These are phyloP conservation scores for Selene dorsalis DNA, from an alignment of 2,797 vertebrate genomes.

Conservation along the genomic window DNA sequence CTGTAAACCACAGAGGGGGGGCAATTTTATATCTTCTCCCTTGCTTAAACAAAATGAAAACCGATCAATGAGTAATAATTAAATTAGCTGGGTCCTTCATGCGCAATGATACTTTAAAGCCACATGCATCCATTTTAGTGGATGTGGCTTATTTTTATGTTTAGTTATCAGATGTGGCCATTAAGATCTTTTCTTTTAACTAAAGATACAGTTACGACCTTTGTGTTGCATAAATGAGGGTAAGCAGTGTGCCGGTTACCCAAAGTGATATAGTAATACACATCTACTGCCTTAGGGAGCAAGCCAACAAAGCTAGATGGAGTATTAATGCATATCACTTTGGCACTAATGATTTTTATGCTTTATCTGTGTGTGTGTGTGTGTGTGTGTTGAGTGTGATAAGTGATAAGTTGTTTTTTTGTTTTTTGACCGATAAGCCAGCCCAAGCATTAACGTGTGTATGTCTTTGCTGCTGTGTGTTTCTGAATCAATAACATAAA, in stretches of 20 bases:
- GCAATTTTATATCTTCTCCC: neutral
- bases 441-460: constrained; percentile 64
- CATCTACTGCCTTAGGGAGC: constrained; percentile 91
- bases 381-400: constrained; percentile 60
- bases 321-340: constrained; percentile 97
- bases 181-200: constrained; percentile 8
- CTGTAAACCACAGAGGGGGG: constrained; percentile 26
- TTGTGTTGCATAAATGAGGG: constrained; percentile 70
- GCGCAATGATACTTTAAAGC: constrained; percentile 5
- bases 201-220: constrained; percentile 19
- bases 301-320: constrained; percentile 88
- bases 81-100: constrained; percentile 24
- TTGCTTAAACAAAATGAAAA: constrained; percentile 31
- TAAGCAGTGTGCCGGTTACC: constrained; percentile 95
- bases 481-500: constrained; percentile 98
- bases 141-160: constrained; percentile 10
- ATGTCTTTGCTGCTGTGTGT: constrained; percentile 77
- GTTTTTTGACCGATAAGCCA: constrained; percentile 46
- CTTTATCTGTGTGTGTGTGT: constrained; percentile 41
- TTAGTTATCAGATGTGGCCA: constrained; percentile 21
- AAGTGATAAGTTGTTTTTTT: constrained; percentile 5
- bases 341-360: constrained; percentile 81
- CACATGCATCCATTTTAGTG: neutral
- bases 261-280: constrained; percentile 99
- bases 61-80: constrained; percentile 26